Evolutionary conservation across 2,113 vertebrate genomes (phyloP).

Genomic region (Actinemys pallida): DNA sequence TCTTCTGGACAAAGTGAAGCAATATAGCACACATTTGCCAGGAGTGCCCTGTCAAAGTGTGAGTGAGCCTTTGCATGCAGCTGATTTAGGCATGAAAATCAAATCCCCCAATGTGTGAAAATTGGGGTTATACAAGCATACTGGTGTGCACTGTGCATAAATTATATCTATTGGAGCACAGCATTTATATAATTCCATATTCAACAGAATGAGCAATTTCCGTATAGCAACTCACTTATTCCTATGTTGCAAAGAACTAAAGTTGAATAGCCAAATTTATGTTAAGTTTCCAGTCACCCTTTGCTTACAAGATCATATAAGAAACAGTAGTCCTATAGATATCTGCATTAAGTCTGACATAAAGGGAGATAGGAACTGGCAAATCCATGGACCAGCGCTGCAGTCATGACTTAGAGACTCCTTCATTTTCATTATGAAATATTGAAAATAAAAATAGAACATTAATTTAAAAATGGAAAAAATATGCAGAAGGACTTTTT

Average conservation of each 20-base stretch:
- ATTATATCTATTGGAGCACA: not conserved
- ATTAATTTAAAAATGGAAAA: not conserved
- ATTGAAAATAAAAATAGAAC: not conserved
- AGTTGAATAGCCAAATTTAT: not conserved
- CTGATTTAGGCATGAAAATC: not conserved
- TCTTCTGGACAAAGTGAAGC: not conserved
- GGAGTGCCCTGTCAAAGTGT: accelerated
- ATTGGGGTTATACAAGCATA: not conserved
- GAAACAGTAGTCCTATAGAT: not conserved
- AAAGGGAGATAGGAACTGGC: not conserved
- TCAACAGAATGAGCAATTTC: not conserved
- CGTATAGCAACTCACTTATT: not conserved
- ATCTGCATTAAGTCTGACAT: not conserved
- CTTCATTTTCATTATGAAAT: not conserved
- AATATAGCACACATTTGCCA: not conserved
- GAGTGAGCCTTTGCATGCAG: not conserved
- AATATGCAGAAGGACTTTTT: not conserved
- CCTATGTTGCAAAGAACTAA: not conserved
- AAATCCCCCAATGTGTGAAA: not conserved
- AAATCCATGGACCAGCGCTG: not conserved
- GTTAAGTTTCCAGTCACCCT: not conserved
- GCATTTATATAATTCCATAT: not conserved
- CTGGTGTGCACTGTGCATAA: not conserved
- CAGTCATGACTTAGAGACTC: not conserved
- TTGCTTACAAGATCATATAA: not conserved